Percentiles rank a stretch among this genome's conserved stretches.
Conservation (phyloP, 1,140 invertebrate genomes). For the Cydia strobilella region DNA sequence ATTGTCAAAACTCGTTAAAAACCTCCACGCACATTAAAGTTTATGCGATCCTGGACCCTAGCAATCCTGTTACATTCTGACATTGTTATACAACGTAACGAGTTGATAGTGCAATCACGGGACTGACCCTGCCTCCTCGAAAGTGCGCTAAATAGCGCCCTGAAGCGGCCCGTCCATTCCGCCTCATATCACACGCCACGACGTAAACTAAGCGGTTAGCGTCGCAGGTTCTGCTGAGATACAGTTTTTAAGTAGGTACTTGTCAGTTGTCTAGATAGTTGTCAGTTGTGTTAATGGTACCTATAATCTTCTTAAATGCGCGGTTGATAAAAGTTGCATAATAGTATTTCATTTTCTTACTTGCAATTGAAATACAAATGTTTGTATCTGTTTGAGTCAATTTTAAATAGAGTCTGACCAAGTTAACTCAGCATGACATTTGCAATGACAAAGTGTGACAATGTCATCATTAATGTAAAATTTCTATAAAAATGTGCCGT, state of each 20-base stretch:
- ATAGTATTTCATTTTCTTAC: neutral
- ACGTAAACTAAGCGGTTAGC: conserved; percentile 16
- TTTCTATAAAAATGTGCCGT: no score
- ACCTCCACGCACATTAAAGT: neutral
- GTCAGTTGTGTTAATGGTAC: neutral
- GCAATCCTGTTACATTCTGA: conserved; percentile 15
- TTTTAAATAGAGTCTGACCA: no score
- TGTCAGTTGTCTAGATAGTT: neutral
- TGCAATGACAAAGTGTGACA: no score
- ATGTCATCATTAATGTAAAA: no score
- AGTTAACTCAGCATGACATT: no score
- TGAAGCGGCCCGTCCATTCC: conserved; percentile 35
- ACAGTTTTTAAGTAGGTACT: neutral
- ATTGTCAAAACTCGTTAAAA: no score
- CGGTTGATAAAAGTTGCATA: neutral
- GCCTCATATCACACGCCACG: conserved; percentile 36
- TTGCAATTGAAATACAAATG: no score
- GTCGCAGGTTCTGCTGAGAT: conserved; percentile 11
- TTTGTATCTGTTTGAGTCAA: no score
- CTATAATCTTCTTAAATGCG: neutral
- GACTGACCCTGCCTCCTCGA: conserved; percentile 13
- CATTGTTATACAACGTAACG: conserved; percentile 30
- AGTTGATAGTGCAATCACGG: conserved; percentile 30
- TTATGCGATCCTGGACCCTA: conserved; percentile 1
- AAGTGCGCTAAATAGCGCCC: conserved; percentile 36